Conservation (phyloP, 2,113 vertebrate species). For the Mesitornis unicolor region DNA sequence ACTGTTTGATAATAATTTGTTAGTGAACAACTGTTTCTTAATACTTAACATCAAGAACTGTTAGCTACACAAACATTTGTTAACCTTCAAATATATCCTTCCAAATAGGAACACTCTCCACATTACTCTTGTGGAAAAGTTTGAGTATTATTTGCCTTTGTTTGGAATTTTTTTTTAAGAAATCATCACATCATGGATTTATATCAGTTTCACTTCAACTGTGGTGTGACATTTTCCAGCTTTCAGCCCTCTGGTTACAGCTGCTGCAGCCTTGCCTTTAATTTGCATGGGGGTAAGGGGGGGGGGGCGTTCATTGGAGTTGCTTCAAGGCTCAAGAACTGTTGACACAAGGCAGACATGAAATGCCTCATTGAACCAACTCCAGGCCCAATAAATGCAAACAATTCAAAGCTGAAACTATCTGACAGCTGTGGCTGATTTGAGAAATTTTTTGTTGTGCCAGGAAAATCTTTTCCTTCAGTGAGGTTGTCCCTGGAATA, state of each 20-base stretch:
- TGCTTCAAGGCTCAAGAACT: conserved; percentile 41
- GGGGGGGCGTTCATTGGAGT: not conserved
- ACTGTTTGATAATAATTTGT: not conserved
- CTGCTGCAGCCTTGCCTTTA: not conserved
- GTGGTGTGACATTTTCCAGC: conserved; percentile 33
- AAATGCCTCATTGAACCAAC: conserved; percentile 47
- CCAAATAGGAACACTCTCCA: not conserved
- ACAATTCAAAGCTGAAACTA: conserved; percentile 49
- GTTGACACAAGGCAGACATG: conserved; percentile 44
- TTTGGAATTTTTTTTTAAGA: not conserved
- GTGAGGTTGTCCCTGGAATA: conserved; percentile 36
- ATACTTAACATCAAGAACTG: not conserved
- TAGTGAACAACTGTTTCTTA: not conserved
- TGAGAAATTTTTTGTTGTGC: conserved; percentile 13
- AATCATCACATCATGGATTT: not conserved
- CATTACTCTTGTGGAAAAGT: not conserved
- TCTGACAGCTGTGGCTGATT: conserved; percentile 53
- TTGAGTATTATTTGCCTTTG: not conserved
- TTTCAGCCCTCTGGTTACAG: not conserved
- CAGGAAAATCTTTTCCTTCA: conserved; percentile 52
- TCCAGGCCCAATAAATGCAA: conserved; percentile 50
- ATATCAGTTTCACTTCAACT: not conserved
- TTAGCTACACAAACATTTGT: not conserved
- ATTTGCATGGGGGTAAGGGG: not conserved
- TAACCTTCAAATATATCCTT: not conserved